Evolutionary conservation across 2,888 invertebrate species (phyloP).

Genomic region (Nephrotoma guestfalica): DNA sequence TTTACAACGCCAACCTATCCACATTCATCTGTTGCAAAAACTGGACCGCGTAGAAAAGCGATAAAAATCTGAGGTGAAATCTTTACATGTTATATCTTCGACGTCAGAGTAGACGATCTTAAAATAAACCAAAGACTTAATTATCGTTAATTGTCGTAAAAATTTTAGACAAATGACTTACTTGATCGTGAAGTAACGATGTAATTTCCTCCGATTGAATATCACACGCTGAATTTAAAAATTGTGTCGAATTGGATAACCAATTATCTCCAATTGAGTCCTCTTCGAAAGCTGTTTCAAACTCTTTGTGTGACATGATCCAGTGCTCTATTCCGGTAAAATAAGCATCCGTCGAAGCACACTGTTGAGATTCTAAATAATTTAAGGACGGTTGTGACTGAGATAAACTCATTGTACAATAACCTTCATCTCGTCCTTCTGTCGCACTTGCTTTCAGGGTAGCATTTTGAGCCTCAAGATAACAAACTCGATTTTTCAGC

Average conservation of each 20-base stretch:
- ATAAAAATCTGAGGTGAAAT: slow-evolving; percentile 31
- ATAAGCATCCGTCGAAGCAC: slow-evolving; percentile 30
- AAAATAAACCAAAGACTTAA: background rate
- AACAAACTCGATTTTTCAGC: slow-evolving; percentile 28
- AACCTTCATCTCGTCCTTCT: slow-evolving; percentile 30
- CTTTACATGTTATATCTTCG: slow-evolving; percentile 30
- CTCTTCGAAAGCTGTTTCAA: slow-evolving; percentile 29
- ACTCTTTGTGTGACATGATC: slow-evolving; percentile 34
- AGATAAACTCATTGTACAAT: slow-evolving; percentile 32
- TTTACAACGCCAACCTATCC: no score
- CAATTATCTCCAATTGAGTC: slow-evolving; percentile 28
- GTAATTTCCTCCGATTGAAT: slow-evolving; percentile 30
- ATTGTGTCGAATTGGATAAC: slow-evolving; percentile 30
- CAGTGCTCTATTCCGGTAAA: slow-evolving; percentile 34
- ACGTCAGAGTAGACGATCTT: slow-evolving; percentile 32
- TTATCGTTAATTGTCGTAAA: background rate
- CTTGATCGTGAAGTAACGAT: slow-evolving; percentile 30
- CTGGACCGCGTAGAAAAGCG: slow-evolving; percentile 31
- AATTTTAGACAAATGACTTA: slow-evolving; percentile 11
- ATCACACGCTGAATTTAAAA: slow-evolving; percentile 30
- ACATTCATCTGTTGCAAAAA: no score
- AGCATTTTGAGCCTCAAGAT: slow-evolving; percentile 31
- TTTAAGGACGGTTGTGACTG: slow-evolving; percentile 30
- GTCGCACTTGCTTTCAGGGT: slow-evolving; percentile 27
- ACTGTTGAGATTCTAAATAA: slow-evolving; percentile 31